phyloP scores from a whole-genome alignment of 2,888 invertebrate species.

The Rhingia campestris region DNA sequence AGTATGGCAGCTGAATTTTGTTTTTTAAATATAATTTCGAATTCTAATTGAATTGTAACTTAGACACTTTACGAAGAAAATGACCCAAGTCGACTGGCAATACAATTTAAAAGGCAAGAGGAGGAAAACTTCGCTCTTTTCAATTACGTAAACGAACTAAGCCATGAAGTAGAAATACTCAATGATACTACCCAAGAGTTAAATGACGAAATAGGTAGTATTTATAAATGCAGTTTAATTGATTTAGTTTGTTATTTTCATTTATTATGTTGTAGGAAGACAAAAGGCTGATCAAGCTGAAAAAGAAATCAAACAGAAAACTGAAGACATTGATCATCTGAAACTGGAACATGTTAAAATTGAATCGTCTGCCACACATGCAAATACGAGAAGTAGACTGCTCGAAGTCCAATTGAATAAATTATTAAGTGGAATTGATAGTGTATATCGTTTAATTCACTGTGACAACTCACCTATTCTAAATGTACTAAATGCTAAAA shows the following conservation, averaged over 20 bases:
- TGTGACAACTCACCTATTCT: conserved; percentile 90
- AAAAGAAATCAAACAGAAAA: conserved; percentile 79
- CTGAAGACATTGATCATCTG: conserved; percentile 80
- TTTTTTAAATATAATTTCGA: background rate
- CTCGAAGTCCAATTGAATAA: conserved; percentile 77
- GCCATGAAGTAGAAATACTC: conserved; percentile 90
- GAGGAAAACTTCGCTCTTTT: conserved; percentile 96
- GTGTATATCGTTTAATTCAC: conserved; percentile 84
- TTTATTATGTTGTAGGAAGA: conserved; percentile 76
- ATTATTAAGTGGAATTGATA: conserved; percentile 84
- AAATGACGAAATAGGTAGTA: conserved; percentile 86
- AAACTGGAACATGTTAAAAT: conserved; percentile 77
- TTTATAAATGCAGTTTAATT: background rate
- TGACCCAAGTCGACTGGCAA: conserved; percentile 87
- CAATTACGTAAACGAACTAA: conserved; percentile 94
- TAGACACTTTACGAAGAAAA: conserved; percentile 84
- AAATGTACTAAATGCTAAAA: conserved; percentile 88
- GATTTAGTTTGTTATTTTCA: background rate
- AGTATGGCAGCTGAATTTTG: conserved; percentile 80
- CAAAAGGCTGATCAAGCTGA: conserved; percentile 80
- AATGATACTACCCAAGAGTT: conserved; percentile 87
- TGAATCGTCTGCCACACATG: conserved; percentile 77
- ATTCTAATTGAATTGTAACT: background rate
- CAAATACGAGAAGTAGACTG: conserved; percentile 78
- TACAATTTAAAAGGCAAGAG: conserved; percentile 91